phyloP scores from a whole-genome alignment of 2,797 vertebrate species.

The Gymnodraco acuticeps region DNA sequence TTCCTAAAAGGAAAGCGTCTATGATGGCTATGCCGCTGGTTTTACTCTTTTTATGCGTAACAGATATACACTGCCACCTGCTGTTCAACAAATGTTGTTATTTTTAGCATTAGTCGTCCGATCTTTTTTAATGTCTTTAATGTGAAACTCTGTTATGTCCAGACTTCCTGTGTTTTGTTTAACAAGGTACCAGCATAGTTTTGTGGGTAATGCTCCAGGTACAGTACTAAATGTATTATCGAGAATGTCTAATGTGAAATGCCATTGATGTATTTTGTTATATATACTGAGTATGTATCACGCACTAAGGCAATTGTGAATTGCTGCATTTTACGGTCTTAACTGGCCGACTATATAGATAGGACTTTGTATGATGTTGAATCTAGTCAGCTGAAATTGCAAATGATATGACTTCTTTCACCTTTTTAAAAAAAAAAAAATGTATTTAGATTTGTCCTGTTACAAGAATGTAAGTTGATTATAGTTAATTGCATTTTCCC shows the following conservation, averaged over 20 bases:
- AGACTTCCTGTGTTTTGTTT: constrained; percentile 25
- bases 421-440: not conserved
- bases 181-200: constrained; percentile 63
- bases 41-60: constrained; percentile 48
- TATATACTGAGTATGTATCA: constrained; percentile 77
- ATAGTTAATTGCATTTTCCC: constrained; percentile 19
- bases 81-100: constrained; percentile 57
- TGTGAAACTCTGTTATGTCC: constrained; percentile 51
- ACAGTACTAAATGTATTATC: constrained; percentile 61
- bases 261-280: constrained; percentile 73
- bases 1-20: constrained; percentile 22
- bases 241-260: constrained; percentile 77
- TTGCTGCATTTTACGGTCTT: constrained; percentile 74
- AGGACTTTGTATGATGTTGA: constrained; percentile 52
- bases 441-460: constrained; percentile 21
- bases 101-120: not conserved
- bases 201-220: constrained; percentile 69
- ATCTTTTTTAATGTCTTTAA: not conserved
- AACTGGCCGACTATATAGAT: constrained; percentile 54
- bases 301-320: constrained; percentile 67
- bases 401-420: constrained; percentile 32
- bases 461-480: constrained; percentile 24
- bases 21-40: constrained; percentile 32
- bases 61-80: constrained; percentile 83
- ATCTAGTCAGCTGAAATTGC: constrained; percentile 27